Base-by-base conservation (phyloP, 2,888 invertebrate species). In the Pocota personata region DNA sequence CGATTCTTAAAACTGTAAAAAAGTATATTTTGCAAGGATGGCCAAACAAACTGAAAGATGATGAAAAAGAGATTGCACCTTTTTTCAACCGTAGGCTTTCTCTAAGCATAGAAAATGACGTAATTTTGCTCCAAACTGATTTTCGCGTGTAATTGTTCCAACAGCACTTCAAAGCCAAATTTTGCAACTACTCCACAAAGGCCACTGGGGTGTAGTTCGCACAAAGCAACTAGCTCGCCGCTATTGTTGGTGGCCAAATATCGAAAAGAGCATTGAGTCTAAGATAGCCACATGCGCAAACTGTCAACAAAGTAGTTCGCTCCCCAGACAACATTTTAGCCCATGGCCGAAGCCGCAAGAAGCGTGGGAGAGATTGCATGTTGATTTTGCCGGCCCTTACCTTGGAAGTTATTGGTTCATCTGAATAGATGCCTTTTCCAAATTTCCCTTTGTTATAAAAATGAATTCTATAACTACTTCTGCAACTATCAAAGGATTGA, bases 371-470 rank as follows among this genome's bases (percentile, higher is more conserved):
- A 82, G 92, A 24, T 78, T 92, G 6, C 92, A 93, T 88, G 88
- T 91, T 19, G 93, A 93, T 87, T 93, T 91, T 88, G 91, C 92
- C 8, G 92, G 92, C 14, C 91, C 91, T 30, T 88, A 90, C 50
- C 14, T 57, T 21, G 48, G 88, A 19, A 89, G 88, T 7, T 77
- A 87, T 7, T 90, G 90, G 69, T 87, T 92, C 5, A 87, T 93
- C 14, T 88, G 92, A 3, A 89, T 91, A 5, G 92, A 93, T 83
- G 88, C 91, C 1, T 90, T 89, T 87, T 91, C 91, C 0, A 93
- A 92, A 84, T 93, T 91, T 91, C 88, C 90, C 1, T 92, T 92
- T 82, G 88, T 90, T 10, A 87, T 88, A 35, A 76, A 84, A 72
- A 88, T 89, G 83, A 76, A 21, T 19, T 30, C 58, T 8, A 58